Base-by-base conservation (phyloP, 2,888 invertebrate genomes). In the Panzeria rudis region DNA sequence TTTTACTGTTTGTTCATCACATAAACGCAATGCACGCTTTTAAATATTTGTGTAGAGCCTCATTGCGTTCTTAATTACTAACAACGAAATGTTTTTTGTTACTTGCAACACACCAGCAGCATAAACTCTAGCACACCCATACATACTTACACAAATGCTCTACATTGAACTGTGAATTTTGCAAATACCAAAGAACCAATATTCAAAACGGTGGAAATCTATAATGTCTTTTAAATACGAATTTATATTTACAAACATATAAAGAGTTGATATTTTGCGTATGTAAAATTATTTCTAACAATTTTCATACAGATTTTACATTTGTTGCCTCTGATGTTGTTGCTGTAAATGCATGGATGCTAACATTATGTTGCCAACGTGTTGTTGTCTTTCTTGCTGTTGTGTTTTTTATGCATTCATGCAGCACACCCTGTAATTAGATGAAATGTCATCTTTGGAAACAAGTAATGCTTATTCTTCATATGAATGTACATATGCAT, bases 371-470 rank as follows among this genome's bases (percentile, higher is more conserved):
- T 72, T 78, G n/a, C n/a, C n/a, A n/a, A n/a, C n/a, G 83, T 41
- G 66, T 66, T 29, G 29, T 61, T 56, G 69, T 38, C 50, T 9
- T 25, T 47, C 38, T 17, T 62, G 56, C 25, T 41, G 68, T 82
- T 86, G 86, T 82, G 66, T 80, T 86, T 69, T 81, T 54, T 66
- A 82, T 71, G 86, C 88, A 88, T 86, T 88, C 87, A 88, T 86
- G 88, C 88, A 87, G 87, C 87, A 88, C 86, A 87, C 86, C 86
- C 86, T 84, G 86, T 88, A 88, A 88, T 88, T 88, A 88, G 88
- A 88, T 84, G 87, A 87, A 88, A 87, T 88, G 87, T 87, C 87
- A 87, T 86, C 84, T 86, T 81, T 83, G 81, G 82, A 79, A 84
- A 84, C 84, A 84, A 82, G 79, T 82, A 82, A 84, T 82, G 77